Evolutionary conservation across 1,140 invertebrate genomes (phyloP), one percentile per base, ranked within the genome.

Genomic region (Varroa destructor): DNA sequence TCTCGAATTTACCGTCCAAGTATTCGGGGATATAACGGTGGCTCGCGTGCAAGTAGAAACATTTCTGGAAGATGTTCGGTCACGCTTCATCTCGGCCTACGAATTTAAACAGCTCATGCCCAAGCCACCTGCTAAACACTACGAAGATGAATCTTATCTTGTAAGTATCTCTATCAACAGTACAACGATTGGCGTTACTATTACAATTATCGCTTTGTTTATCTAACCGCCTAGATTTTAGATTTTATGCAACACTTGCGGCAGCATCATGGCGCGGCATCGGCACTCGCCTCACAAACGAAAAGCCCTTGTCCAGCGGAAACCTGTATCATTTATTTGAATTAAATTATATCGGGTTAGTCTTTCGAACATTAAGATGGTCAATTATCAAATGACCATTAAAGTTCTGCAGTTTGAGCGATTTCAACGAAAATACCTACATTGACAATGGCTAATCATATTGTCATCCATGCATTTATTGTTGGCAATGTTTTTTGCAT

Each of bases 131-230:
- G 40, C 61, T 12, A 67, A 67, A 67, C 46, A 67, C 8, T 67
- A 67, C 61, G 61, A 67, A 8, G 61, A 67, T 43, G 46, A 12
- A 43, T 67, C 61, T 67, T 40, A 67, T 67, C 37, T 67, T 40
- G 61, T 67, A 12, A 67, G 61, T n/a, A 43, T 42, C 4, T 58
- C 36, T 56, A 58, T 42, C 25, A 25, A 4, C 3, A 3, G 25
- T 3, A 6, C 6, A 58, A 3, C 25, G 4, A 58, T 58, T 37
- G 42, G 42, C 42, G 42, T 58, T 58, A 6, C 57, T 42, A 58
- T 56, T n/a, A n/a, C 10, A n/a, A n/a, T 12, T 56, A 12, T n/a
- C 10, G n/a, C 55, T 56, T n/a, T n/a, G 55, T 12, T 10, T 12
- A n/a, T 12, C 10, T 10, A 12, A n/a, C 55, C 10, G 55, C n/a